phyloP scores from a whole-genome alignment of 2,113 vertebrate species.

The Cephalopterus ornatus region DNA sequence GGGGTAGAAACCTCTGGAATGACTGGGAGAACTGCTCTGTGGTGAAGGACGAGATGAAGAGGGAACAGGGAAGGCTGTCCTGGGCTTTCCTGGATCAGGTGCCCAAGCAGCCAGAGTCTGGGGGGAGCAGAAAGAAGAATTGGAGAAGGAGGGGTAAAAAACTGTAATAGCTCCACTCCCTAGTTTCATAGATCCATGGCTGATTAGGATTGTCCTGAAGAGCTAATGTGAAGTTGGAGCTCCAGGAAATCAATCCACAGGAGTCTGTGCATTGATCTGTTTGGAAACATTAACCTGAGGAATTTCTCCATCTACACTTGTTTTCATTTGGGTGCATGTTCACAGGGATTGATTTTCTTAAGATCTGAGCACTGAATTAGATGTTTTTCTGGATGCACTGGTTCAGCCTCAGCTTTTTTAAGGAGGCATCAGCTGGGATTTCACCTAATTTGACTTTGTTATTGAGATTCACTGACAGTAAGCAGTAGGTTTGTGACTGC shows the following conservation, averaged over 20 bases:
- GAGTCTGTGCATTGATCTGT: constrained; percentile 39
- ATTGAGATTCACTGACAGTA: background rate
- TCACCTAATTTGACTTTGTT: background rate
- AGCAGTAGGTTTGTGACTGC: background rate
- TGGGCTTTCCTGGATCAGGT: background rate
- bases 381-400: constrained; percentile 3
- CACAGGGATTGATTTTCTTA: constrained; percentile 21
- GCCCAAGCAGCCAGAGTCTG: background rate
- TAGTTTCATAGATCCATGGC: background rate
- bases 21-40: background rate
- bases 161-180: accelerated
- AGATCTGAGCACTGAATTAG: background rate
- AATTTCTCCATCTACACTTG: constrained; percentile 2
- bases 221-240: background rate
- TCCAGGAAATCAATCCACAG: constrained; percentile 1
- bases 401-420: background rate
- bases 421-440: background rate
- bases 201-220: background rate
- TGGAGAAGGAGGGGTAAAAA: background rate
- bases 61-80: background rate
- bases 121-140: background rate
- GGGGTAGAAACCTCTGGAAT: background rate
- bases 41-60: background rate
- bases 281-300: constrained; percentile 43
- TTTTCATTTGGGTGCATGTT: constrained; percentile 44